These are phyloP conservation scores for Helicoverpa zea DNA, from an alignment of 1,140 invertebrate genomes.

Conservation along the genomic window DNA sequence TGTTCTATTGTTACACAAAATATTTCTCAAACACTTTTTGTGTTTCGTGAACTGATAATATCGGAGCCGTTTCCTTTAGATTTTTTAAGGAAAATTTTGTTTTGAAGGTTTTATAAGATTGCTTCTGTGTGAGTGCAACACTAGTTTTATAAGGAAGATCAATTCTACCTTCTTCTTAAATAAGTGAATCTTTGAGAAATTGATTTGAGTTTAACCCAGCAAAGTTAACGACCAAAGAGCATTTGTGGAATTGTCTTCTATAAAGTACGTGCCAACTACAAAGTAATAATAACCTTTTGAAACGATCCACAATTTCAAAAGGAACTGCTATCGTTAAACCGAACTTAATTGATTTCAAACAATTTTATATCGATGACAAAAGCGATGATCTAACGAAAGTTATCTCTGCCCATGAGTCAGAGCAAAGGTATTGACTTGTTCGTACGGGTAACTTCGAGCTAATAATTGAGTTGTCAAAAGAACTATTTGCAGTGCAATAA, in stretches of 20 bases:
- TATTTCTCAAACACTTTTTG: constrained; percentile 19
- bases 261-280: too few species aligned
- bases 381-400: constrained; percentile 23
- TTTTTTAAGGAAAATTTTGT: neutral
- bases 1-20: constrained; percentile 51
- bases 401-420: constrained; percentile 2
- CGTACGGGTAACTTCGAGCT: neutral
- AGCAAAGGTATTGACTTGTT: neutral
- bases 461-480: constrained; percentile 1
- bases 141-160: neutral
- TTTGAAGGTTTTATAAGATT: neutral
- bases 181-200: too few species aligned
- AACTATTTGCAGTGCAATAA: neutral
- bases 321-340: neutral
- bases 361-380: constrained; percentile 17
- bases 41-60: constrained; percentile 13
- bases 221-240: too few species aligned
- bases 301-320: too few species aligned
- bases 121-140: neutral
- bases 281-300: too few species aligned
- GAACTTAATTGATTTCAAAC: neutral
- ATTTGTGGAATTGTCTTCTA: too few species aligned
- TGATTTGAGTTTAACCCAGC: too few species aligned
- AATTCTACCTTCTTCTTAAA: too few species aligned
- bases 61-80: neutral